Conservation (phyloP, 2,888 invertebrate species). For the Steromphala cineraria region DNA sequence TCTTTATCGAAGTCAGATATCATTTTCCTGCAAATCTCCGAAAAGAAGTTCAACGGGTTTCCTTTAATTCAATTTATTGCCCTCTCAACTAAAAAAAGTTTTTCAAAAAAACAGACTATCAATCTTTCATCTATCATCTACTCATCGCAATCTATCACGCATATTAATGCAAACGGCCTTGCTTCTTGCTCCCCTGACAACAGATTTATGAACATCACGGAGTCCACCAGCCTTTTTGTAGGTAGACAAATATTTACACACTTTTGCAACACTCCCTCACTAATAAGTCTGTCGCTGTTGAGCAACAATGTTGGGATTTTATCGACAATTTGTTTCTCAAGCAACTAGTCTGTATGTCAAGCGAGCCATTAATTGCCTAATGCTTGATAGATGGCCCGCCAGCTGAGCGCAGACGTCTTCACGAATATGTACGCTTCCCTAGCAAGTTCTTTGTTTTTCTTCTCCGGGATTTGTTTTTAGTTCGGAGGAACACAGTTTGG, state of each 20-base stretch:
- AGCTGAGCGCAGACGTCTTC: background rate
- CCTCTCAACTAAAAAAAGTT: too few species aligned
- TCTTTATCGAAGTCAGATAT: too few species aligned
- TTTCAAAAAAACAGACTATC: too few species aligned
- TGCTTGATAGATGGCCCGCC: background rate
- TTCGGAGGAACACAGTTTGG: background rate
- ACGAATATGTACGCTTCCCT: background rate
- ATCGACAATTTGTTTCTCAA: background rate
- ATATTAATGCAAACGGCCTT: background rate
- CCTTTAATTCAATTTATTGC: too few species aligned
- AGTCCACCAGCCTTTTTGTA: background rate
- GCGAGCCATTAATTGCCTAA: background rate
- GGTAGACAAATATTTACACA: conserved; percentile 7
- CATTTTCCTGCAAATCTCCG: too few species aligned
- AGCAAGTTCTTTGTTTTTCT: background rate
- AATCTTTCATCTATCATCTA: too few species aligned
- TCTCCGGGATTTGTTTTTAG: conserved; percentile 1
- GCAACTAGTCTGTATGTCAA: background rate
- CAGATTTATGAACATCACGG: conserved; percentile 2
- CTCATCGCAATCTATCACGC: background rate
- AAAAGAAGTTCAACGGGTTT: too few species aligned
- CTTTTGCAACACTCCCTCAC: background rate
- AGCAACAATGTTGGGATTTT: background rate
- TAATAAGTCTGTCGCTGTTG: background rate
- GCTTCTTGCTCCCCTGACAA: background rate